A percentile compares a stretch with the other conserved stretches of the same genome.
Evolutionary conservation across 2,888 invertebrate genomes (phyloP).

Genomic region (Calameuta pallipes): DNA sequence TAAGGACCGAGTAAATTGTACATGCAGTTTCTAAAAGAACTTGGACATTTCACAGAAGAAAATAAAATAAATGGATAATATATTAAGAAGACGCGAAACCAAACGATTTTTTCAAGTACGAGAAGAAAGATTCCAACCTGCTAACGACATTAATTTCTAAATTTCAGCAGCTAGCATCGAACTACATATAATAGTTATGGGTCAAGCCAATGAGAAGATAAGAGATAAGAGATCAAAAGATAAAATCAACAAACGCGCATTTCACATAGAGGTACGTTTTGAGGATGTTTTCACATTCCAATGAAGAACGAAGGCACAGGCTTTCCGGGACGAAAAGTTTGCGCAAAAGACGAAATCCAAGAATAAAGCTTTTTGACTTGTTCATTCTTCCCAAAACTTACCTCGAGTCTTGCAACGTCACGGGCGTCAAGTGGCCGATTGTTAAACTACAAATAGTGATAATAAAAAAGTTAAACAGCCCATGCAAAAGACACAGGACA

Average conservation of each 20-base stretch:
- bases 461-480: constrained; percentile 54
- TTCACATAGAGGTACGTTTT: constrained; percentile 13
- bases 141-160: not conserved
- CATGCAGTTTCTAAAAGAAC: not conserved
- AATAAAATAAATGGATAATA: not conserved
- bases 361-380: not conserved
- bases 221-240: not conserved
- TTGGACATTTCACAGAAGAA: not conserved
- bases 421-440: constrained; percentile 52
- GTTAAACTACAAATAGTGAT: constrained; percentile 60
- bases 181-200: not conserved
- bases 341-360: not conserved
- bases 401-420: constrained; percentile 57
- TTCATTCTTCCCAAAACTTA: constrained; percentile 51
- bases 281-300: constrained; percentile 1
- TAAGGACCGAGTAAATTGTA: not conserved
- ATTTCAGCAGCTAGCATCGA: not conserved
- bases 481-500: constrained; percentile 58
- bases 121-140: not conserved
- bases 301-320: not conserved
- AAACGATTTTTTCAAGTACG: too few relatives aligned
- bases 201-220: not conserved
- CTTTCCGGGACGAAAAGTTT: not conserved
- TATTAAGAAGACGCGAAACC: not conserved
- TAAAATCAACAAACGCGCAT: not conserved